Percentiles rank a stretch among this genome's conserved stretches.
phyloP scores from a whole-genome alignment of 35 echinoderm and acorn worm species.

The Patiria miniata region DNA sequence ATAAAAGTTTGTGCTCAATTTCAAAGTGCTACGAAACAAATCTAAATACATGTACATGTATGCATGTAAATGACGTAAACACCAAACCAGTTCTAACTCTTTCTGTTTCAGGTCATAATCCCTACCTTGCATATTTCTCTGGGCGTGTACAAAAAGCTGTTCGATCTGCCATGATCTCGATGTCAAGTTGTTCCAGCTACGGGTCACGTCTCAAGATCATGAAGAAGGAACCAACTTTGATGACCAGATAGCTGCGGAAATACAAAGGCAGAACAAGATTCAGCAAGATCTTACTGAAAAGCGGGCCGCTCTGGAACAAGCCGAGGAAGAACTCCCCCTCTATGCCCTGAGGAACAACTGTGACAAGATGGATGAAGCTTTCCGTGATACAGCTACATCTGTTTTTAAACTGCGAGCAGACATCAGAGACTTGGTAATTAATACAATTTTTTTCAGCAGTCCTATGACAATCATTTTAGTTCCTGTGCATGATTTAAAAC shows the following conservation, averaged over 20 bases:
- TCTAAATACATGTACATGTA: too few species aligned
- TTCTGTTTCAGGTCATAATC: not conserved
- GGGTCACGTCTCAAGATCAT: not conserved
- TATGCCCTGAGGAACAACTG: not conserved
- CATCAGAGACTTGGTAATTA: not conserved
- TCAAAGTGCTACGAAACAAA: too few species aligned
- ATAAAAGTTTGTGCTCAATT: too few species aligned
- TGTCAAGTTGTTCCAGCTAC: not conserved
- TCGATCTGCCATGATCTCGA: constrained; percentile 24
- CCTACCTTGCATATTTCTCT: not conserved
- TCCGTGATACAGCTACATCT: not conserved
- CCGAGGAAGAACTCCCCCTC: not conserved
- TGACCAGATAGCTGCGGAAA: not conserved
- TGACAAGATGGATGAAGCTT: not conserved
- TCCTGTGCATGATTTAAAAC: too few species aligned
- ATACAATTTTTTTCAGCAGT: too few species aligned
- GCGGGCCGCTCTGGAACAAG: not conserved
- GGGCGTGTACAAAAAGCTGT: not conserved
- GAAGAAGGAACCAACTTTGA: not conserved
- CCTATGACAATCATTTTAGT: too few species aligned
- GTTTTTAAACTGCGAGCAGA: not conserved
- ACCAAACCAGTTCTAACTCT: too few species aligned
- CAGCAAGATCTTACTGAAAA: not conserved
- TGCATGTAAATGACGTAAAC: too few species aligned
- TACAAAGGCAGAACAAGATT: not conserved